Percentiles rank a stretch among this genome's conserved stretches.
Conservation (phyloP, 2,113 vertebrate species). For the Eulemur rufifrons region DNA sequence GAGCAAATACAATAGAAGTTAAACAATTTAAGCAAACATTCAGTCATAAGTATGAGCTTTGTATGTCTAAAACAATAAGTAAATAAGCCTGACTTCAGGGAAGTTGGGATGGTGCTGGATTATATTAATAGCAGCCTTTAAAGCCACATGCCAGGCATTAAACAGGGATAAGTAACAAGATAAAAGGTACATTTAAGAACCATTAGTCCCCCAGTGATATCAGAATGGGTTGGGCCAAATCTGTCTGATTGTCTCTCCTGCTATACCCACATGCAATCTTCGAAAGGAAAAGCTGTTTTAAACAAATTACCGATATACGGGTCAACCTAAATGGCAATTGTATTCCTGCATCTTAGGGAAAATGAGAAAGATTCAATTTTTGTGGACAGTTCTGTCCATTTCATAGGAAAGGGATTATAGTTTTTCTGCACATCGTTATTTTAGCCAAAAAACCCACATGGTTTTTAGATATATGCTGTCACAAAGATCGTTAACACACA, state of each 20-base stretch:
- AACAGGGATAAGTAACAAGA: neutral
- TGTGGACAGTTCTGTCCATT: neutral
- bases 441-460: neutral
- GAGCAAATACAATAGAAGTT: neutral
- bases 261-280: neutral
- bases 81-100: neutral
- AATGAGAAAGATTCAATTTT: neutral
- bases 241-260: neutral
- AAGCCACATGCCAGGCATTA: neutral
- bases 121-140: neutral
- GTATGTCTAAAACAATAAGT: neutral
- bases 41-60: neutral
- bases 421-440: neutral
- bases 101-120: neutral
- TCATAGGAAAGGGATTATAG: neutral
- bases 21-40: slow-evolving; percentile 23
- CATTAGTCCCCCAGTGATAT: neutral
- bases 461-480: neutral
- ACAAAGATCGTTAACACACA: neutral
- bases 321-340: neutral
- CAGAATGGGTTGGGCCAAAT: neutral
- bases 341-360: neutral
- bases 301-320: neutral
- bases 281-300: neutral
- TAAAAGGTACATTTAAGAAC: neutral